phyloP scores from a whole-genome alignment of 2,113 vertebrate species.

The Eulacestoma nigropectus region DNA sequence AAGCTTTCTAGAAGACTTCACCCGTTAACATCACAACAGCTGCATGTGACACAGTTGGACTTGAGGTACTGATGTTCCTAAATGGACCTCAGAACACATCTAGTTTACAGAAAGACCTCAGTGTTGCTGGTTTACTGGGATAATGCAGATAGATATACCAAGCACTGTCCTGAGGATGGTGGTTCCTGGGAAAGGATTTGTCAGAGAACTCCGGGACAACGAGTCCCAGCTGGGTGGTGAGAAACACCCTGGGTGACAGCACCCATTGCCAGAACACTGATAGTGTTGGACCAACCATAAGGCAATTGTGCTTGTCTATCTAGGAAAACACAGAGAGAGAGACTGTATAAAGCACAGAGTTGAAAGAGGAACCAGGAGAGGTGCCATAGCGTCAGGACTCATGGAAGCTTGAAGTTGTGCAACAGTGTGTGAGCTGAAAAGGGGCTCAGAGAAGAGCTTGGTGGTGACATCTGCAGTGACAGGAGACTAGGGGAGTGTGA shows the following conservation, averaged over 20 bases:
- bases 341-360: background rate
- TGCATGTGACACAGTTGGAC: background rate
- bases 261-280: background rate
- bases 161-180: background rate
- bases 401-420: background rate
- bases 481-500: background rate
- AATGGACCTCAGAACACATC: background rate
- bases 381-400: background rate
- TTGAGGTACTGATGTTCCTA: background rate
- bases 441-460: background rate
- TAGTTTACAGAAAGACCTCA: background rate
- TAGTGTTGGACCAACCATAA: background rate
- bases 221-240: fast-evolving
- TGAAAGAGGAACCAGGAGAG: background rate
- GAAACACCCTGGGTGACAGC: background rate
- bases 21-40: background rate
- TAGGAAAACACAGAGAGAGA: background rate
- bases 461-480: background rate
- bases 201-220: background rate
- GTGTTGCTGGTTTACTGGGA: background rate
- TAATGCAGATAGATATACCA: background rate
- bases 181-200: background rate
- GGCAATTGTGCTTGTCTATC: background rate
- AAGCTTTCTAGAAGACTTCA: background rate
- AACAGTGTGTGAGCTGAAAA: background rate